phyloP scores from a whole-genome alignment of 2,797 vertebrate species.

The Salarias fasciatus region DNA sequence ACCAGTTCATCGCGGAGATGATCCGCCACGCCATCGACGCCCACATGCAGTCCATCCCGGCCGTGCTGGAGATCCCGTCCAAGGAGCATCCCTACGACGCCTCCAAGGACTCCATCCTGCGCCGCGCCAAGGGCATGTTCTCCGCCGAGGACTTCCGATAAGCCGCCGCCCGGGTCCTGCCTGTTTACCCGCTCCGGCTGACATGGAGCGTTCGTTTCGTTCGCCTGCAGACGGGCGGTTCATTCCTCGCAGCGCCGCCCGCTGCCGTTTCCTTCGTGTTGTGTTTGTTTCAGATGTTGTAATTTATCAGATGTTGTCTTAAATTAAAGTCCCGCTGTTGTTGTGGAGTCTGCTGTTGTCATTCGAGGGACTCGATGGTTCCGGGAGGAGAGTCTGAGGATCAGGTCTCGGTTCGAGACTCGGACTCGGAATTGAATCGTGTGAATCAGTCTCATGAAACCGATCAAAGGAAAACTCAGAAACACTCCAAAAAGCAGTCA shows the following conservation, averaged over 20 bases:
- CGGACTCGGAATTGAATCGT: too few species aligned
- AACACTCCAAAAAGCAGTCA: too few species aligned
- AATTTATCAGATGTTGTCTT: conserved; percentile 37
- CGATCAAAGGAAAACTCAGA: too few species aligned
- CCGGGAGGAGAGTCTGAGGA: too few species aligned
- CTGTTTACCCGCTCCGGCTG: too few species aligned
- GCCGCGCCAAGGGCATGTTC: conserved; percentile 94
- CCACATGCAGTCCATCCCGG: conserved; percentile 91
- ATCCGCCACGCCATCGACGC: conserved; percentile 93
- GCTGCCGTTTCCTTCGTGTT: not conserved
- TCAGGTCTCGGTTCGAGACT: too few species aligned
- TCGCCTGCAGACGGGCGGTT: not conserved
- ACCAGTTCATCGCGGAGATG: conserved; percentile 96
- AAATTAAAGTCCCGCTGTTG: conserved; percentile 6
- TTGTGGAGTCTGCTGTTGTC: not conserved
- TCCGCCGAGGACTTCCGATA: conserved; percentile 92
- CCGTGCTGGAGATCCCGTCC: conserved; percentile 94
- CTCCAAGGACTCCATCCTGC: conserved; percentile 94
- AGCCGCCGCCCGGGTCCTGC: not conserved
- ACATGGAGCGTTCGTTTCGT: not conserved
- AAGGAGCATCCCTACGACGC: conserved; percentile 97
- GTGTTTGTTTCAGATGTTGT: conserved; percentile 38
- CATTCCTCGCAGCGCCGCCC: not conserved
- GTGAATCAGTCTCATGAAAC: too few species aligned
- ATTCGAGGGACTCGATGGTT: too few species aligned